Evolutionary conservation across 53 echinoderm and acorn worm species (phyloP).

Genomic region (Crossaster papposus): DNA sequence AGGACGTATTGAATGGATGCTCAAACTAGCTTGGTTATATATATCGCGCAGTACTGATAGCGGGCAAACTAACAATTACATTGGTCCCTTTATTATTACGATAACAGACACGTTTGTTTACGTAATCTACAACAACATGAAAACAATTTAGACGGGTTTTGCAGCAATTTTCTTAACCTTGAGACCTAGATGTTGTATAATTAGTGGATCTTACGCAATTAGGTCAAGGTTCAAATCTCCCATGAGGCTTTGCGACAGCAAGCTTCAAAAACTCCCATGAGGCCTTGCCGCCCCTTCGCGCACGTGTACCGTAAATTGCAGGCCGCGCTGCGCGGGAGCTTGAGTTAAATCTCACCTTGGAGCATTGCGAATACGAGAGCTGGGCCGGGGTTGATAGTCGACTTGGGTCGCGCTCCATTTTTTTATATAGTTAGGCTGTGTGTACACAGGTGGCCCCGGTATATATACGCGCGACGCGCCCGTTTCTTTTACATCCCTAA

Average conservation of each 20-base stretch:
- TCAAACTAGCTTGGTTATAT: no score
- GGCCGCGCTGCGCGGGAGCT: neutral
- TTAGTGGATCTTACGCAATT: neutral
- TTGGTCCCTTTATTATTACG: neutral
- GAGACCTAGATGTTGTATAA: neutral
- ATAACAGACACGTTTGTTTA: neutral
- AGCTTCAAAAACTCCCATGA: slow-evolving; percentile 21
- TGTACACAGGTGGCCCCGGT: slow-evolving; percentile 55
- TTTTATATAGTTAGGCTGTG: slow-evolving; percentile 36
- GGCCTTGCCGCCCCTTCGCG: slow-evolving; percentile 17
- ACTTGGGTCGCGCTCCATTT: neutral
- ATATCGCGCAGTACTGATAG: neutral
- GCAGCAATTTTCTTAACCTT: neutral
- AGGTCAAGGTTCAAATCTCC: slow-evolving; percentile 43
- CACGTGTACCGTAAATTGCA: slow-evolving; percentile 29
- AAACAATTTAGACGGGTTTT: slow-evolving; percentile 21
- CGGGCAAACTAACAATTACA: neutral
- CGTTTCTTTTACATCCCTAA: slow-evolving; percentile 57
- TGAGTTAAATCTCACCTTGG: neutral
- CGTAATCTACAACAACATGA: slow-evolving; percentile 3
- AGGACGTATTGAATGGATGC: no score
- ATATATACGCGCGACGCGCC: slow-evolving; percentile 17
- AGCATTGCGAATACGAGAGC: slow-evolving; percentile 44
- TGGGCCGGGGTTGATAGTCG: slow-evolving; percentile 12
- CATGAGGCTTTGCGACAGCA: slow-evolving; percentile 15